Evolutionary conservation across 2,113 vertebrate species (phyloP), one percentile per base, ranked within the genome.

Genomic region (Cyprinus carpio): DNA sequence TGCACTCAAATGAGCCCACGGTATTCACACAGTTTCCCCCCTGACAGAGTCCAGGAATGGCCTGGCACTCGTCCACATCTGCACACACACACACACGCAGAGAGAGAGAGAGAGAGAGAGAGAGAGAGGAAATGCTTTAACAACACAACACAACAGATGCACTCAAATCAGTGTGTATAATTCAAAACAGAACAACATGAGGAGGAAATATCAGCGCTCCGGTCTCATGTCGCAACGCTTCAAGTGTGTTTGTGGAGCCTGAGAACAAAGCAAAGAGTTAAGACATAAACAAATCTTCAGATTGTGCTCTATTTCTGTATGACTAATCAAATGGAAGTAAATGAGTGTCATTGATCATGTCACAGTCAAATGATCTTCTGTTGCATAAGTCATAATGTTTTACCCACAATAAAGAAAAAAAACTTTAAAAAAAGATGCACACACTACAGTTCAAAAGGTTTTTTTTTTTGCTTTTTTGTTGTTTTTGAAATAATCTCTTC

Each of bases 51-150:
- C 97, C 98, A 91, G 98, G 98, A 93, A 99, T 99, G 90, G 97
- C 98, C 93, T 99, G 97, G 96, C 98, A 99, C 93, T 99, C 98
- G 76, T 99, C 98, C 95, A 99, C 98, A 94, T 99, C 98, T 99
- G 92, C 86, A 93, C 84, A n/a, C 90, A 89, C 93, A 90, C 90
- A n/a, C n/a, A n/a, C n/a, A n/a, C n/a, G n/a, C n/a, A n/a, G n/a
- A n/a, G n/a, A n/a, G n/a, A n/a, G n/a, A n/a, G n/a, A n/a, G n/a
- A n/a, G n/a, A n/a, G n/a, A n/a, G n/a, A n/a, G n/a, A n/a, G n/a
- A n/a, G n/a, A n/a, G n/a, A n/a, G n/a, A n/a, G n/a, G n/a, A n/a
- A 85, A 90, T 43, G 83, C 37, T 60, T 82, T 40, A 77, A 77
- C 80, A 58, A 78, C 43, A n/a, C n/a, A 65, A 83, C 46, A 81